Evolutionary conservation across 23 tunicate species (phyloP).

Genomic region (Trididemnum clinides): DNA sequence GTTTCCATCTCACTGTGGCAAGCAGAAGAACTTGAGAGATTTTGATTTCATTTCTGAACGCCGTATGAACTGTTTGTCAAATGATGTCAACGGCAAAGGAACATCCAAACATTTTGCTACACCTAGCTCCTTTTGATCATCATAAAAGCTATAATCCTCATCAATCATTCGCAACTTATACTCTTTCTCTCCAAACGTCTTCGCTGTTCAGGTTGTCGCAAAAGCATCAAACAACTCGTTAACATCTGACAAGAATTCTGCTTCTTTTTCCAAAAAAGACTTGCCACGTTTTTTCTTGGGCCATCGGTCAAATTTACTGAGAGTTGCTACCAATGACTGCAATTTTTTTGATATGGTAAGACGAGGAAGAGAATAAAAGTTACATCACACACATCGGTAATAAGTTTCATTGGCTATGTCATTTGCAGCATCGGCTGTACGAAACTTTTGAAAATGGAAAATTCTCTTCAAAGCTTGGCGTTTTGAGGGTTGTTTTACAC

Average conservation of each 20-base stretch:
- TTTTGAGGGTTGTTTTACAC: too few relatives aligned
- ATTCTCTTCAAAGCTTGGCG: too few relatives aligned
- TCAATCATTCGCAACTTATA: slow-evolving; percentile 16
- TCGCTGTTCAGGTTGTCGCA: slow-evolving; percentile 8
- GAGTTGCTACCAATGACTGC: not conserved
- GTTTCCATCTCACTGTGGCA: too few relatives aligned
- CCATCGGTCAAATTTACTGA: slow-evolving; percentile 4
- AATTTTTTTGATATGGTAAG: slow-evolving; percentile 2
- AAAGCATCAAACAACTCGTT: not conserved
- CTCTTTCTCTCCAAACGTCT: slow-evolving; percentile 18
- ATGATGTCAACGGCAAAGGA: not conserved
- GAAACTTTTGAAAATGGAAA: too few relatives aligned
- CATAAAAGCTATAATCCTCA: slow-evolving; percentile 25
- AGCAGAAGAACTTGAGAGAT: too few relatives aligned
- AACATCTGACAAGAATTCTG: not conserved
- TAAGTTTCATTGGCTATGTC: too few relatives aligned
- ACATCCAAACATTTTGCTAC: slow-evolving; percentile 14
- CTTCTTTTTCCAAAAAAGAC: not conserved
- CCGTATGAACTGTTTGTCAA: too few relatives aligned
- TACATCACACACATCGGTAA: too few relatives aligned
- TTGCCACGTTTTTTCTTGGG: not conserved
- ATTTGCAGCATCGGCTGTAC: too few relatives aligned
- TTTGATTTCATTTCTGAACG: too few relatives aligned
- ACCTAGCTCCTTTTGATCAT: slow-evolving; percentile 9
- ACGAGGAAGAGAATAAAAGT: not conserved